phyloP scores from a whole-genome alignment of 2,797 vertebrate genomes.

The Lophius americanus region DNA sequence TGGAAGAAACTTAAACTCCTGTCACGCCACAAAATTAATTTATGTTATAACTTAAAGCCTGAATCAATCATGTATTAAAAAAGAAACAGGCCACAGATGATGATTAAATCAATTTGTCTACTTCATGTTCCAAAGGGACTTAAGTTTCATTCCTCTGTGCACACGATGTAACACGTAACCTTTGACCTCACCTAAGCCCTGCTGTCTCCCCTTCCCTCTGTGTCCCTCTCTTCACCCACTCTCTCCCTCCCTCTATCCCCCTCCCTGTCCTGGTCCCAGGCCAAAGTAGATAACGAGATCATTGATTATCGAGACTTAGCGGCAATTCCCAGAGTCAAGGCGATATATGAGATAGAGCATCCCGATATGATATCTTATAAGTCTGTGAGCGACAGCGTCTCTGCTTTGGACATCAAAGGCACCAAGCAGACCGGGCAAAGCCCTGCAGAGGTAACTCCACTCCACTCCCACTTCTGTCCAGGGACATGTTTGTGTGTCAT shows the following conservation, averaged over 20 bases:
- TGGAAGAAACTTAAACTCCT: slow-evolving; percentile 49
- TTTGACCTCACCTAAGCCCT: slow-evolving; percentile 40
- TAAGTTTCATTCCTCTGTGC: slow-evolving; percentile 54
- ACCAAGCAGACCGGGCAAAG: slow-evolving; percentile 87
- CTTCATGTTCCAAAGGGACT: slow-evolving; percentile 53
- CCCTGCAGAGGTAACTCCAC: slow-evolving; percentile 67
- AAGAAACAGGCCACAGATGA: slow-evolving; percentile 4
- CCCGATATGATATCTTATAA: slow-evolving; percentile 95
- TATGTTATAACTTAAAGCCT: background rate
- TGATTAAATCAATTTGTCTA: background rate
- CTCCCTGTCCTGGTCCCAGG: slow-evolving; percentile 77
- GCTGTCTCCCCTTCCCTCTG: slow-evolving; percentile 42
- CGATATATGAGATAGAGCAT: slow-evolving; percentile 95
- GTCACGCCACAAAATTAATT: slow-evolving; percentile 15
- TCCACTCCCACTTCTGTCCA: slow-evolving; percentile 4
- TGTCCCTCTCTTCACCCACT: slow-evolving; percentile 12
- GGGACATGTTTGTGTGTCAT: slow-evolving; percentile 43
- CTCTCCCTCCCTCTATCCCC: background rate
- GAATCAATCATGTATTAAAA: background rate
- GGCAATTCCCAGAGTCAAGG: slow-evolving; percentile 97
- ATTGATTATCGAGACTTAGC: slow-evolving; percentile 97
- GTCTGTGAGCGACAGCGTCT: slow-evolving; percentile 84
- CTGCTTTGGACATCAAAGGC: slow-evolving; percentile 75
- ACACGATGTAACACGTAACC: slow-evolving; percentile 50
- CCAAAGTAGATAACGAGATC: slow-evolving; percentile 97